Evolutionary conservation across 2,888 invertebrate species (phyloP), one percentile per base, ranked within the genome.

Genomic region (Dasypogon diadema): DNA sequence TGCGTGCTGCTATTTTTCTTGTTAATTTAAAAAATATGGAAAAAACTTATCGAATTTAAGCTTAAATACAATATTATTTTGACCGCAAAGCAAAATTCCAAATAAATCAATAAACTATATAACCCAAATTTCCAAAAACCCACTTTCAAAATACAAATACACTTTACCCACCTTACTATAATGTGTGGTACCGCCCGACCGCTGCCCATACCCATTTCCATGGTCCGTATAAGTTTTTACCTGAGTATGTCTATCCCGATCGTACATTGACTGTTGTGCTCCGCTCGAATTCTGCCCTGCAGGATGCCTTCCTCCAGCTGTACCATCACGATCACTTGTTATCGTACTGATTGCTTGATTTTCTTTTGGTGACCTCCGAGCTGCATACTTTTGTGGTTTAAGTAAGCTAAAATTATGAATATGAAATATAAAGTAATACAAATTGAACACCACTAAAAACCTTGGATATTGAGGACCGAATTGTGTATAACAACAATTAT

Each of bases 401-500:
- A 91, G 88, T 84, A 92, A 87, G 87, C 91, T 92, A 51, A 37
- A 75, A 70, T 51, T 34, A 60, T 56, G 22, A 73, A 75, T 51
- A 79, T 63, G 77, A 80, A 77, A 78, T 80, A 58, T 70, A 58
- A 51, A 79, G 79, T 76, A 77, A 75, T 1, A 55, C 16, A 42
- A 75, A 14, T 42, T 42, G n/a, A 14, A 16, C 12, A 51, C n/a
- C 21, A 22, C 8, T 54, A 1, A 51, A 87, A 88, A 98, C 98
- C 96, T 97, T 83, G 99, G 99, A 90, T 95, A 97, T 87, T 96
- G 97, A 75, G 98, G 98, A 80, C 98, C 98, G 86, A 97, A 99
- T 83, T 99, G 93, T 79, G 96, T 93, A 84, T 96, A 95, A 86
- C 95, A 95, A 87, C 98, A 97, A 87, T 99, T 99, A 83, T 92